phyloP scores from a whole-genome alignment of 2,113 vertebrate species.

The Macaca fascicularis region T2T-MFA8v1.1 NC_088389.1:53739001-53739500 shows the following conservation, averaged over 20 bases:
- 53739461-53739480: background rate
- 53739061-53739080: slow-evolving; percentile 61
- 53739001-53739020: background rate
- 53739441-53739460: background rate
- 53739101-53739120: slow-evolving; percentile 51
- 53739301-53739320: slow-evolving; percentile 36
- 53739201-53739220: slow-evolving; percentile 39
- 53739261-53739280: background rate
- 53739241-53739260: slow-evolving; percentile 52
- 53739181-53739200: slow-evolving; percentile 63
- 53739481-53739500: background rate
- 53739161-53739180: slow-evolving; percentile 14
- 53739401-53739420: slow-evolving; percentile 9
- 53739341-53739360: slow-evolving; percentile 23
- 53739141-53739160: slow-evolving; percentile 29
- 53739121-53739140: slow-evolving; percentile 44
- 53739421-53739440: slow-evolving; percentile 15
- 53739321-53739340: slow-evolving; percentile 14
- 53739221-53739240: slow-evolving; percentile 71
- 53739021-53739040: slow-evolving; percentile 40
- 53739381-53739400: slow-evolving; percentile 45
- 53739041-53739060: slow-evolving; percentile 44
- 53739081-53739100: slow-evolving; percentile 53
- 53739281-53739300: slow-evolving; percentile 47
- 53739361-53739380: slow-evolving; percentile 40